Evolutionary conservation across 2,113 vertebrate species (phyloP).

Genomic region (Porphyrio hochstetteri): DNA sequence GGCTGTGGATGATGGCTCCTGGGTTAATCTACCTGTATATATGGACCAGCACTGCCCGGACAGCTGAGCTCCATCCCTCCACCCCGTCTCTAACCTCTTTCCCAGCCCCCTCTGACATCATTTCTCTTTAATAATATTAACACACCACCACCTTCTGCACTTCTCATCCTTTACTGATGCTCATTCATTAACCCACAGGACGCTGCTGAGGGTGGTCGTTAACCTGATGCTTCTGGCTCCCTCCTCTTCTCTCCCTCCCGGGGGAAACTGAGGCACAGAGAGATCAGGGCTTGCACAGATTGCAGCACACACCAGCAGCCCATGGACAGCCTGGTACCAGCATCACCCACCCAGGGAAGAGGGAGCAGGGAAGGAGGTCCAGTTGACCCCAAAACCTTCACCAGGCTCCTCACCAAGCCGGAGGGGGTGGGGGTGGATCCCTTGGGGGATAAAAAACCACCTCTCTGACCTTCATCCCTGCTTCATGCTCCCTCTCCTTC

Average conservation of each 20-base stretch:
- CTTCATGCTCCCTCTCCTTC: constrained; percentile 25
- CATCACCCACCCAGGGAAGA: background rate
- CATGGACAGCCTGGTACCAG: background rate
- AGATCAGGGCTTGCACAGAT: background rate
- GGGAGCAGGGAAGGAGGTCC: background rate
- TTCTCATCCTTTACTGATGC: background rate
- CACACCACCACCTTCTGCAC: rapidly evolving
- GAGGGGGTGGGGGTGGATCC: background rate
- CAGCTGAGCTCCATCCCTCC: background rate
- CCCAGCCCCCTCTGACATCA: background rate
- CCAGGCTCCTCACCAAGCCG: background rate
- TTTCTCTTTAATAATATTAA: background rate
- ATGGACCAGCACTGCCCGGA: background rate
- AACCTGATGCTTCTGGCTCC: background rate
- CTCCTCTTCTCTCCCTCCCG: background rate
- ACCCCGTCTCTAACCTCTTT: background rate
- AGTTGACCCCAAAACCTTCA: background rate
- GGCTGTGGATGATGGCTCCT: background rate
- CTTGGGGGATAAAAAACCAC: background rate
- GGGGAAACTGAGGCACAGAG: constrained; percentile 49
- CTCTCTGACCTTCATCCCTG: background rate
- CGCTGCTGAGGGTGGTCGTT: background rate
- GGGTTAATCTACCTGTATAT: background rate
- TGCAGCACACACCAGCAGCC: background rate
- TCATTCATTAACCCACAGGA: background rate